Percentiles rank a stretch among this genome's conserved stretches.
Evolutionary conservation across 2,113 vertebrate genomes (phyloP).

Genomic region (Elaphurus davidianus): DNA sequence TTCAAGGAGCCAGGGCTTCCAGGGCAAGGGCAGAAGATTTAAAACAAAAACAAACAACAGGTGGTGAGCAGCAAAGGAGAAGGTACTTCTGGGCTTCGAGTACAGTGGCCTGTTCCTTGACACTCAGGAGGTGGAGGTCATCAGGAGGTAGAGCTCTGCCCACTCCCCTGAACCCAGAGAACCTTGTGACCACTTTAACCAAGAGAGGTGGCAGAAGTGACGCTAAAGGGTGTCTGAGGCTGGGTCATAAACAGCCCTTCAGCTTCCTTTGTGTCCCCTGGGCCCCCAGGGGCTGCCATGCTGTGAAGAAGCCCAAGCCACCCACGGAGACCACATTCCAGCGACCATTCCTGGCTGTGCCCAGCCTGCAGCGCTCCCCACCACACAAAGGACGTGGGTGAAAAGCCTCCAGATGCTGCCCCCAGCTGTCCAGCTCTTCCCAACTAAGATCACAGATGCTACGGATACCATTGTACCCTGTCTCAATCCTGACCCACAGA

Average conservation of each 20-base stretch:
- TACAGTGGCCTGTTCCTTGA: neutral
- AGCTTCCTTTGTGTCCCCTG: neutral
- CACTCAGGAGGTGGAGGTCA: too few species aligned
- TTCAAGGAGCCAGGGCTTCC: neutral
- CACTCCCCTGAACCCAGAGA: too few species aligned
- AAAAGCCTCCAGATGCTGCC: neutral
- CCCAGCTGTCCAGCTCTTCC: neutral
- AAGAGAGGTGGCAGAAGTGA: neutral
- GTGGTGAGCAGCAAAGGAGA: neutral
- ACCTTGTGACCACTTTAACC: neutral
- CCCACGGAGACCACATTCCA: neutral
- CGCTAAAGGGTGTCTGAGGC: neutral
- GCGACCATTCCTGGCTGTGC: accelerated
- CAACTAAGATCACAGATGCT: neutral
- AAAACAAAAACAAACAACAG: neutral
- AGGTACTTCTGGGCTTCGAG: neutral
- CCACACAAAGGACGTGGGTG: accelerated
- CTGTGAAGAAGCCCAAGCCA: neutral
- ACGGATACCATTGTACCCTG: accelerated
- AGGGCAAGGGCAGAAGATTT: neutral
- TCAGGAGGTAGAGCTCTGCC: neutral
- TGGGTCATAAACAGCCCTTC: neutral
- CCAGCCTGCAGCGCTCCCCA: neutral
- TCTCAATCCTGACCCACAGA: neutral
- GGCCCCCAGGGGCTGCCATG: too few species aligned